These are phyloP conservation scores for Anseranas semipalmata DNA, from an alignment of 2,113 vertebrate species.

Conservation along the genomic window DNA sequence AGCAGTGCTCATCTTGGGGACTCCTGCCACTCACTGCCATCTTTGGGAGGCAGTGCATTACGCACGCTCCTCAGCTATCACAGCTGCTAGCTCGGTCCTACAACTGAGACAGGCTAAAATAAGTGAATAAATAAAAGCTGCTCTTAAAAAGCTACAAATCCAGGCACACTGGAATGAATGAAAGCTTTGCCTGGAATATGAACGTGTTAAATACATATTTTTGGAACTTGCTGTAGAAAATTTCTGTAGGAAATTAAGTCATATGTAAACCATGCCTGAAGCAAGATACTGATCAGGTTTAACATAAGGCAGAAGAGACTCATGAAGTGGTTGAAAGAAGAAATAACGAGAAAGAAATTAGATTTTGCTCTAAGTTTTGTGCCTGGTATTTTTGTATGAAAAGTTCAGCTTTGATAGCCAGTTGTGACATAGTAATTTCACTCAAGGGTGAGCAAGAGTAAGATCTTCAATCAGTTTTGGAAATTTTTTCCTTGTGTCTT, in stretches of 20 bases:
- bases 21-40: neutral
- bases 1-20: neutral
- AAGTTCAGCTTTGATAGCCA: neutral
- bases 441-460: neutral
- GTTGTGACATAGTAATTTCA: neutral
- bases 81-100: rapidly evolving
- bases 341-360: neutral
- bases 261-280: neutral
- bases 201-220: rapidly evolving
- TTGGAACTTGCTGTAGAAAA: neutral
- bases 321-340: neutral
- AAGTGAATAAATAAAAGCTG: too few species aligned
- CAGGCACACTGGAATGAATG: neutral
- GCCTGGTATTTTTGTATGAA: neutral
- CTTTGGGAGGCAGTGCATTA: neutral
- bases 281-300: neutral
- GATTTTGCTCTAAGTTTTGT: neutral
- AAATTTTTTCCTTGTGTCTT: neutral
- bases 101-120: neutral
- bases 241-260: neutral
- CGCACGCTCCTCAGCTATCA: neutral
- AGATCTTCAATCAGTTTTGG: neutral
- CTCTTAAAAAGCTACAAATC: neutral
- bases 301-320: neutral
- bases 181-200: neutral